A percentile compares a stretch with the other conserved stretches of the same genome.
phyloP scores from a whole-genome alignment of 2,888 invertebrate species.

The Mayetiola destructor region DNA sequence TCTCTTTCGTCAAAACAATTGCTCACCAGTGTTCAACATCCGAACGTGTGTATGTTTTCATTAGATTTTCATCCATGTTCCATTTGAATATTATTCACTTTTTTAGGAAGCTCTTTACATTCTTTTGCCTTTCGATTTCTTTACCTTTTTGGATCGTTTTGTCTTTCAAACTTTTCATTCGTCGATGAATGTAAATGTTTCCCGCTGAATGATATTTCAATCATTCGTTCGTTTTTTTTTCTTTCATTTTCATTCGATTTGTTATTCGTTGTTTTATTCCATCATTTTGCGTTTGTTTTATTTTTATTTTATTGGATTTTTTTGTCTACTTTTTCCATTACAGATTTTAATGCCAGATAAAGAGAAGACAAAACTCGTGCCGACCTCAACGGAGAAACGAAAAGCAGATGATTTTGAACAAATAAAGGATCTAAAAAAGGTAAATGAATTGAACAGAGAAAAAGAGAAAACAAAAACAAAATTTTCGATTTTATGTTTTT shows the following conservation, averaged over 20 bases:
- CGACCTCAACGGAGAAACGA: slow-evolving; percentile 55
- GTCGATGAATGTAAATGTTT: too few species aligned
- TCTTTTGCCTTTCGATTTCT: too few species aligned
- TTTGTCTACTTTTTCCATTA: slow-evolving; percentile 25
- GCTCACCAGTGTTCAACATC: too few species aligned
- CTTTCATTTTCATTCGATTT: not conserved
- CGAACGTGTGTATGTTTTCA: too few species aligned
- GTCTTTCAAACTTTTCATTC: too few species aligned
- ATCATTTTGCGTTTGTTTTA: not conserved
- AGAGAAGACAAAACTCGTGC: slow-evolving; percentile 44
- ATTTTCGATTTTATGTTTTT: slow-evolving; percentile 14
- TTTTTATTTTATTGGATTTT: too few species aligned
- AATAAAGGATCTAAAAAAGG: slow-evolving; percentile 77
- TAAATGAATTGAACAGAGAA: slow-evolving; percentile 27
- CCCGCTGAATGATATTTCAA: too few species aligned
- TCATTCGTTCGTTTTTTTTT: not conserved
- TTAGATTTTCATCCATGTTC: too few species aligned
- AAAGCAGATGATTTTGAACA: slow-evolving; percentile 71
- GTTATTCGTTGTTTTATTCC: not conserved
- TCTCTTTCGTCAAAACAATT: too few species aligned
- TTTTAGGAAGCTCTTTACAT: too few species aligned
- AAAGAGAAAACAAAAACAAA: slow-evolving; percentile 17
- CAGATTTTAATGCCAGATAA: slow-evolving; percentile 38
- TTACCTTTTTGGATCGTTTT: too few species aligned
- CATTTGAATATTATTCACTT: too few species aligned